Evolutionary conservation across 2,797 vertebrate genomes (phyloP), one percentile per base, ranked within the genome.

Genomic region (Mycteria americana): DNA sequence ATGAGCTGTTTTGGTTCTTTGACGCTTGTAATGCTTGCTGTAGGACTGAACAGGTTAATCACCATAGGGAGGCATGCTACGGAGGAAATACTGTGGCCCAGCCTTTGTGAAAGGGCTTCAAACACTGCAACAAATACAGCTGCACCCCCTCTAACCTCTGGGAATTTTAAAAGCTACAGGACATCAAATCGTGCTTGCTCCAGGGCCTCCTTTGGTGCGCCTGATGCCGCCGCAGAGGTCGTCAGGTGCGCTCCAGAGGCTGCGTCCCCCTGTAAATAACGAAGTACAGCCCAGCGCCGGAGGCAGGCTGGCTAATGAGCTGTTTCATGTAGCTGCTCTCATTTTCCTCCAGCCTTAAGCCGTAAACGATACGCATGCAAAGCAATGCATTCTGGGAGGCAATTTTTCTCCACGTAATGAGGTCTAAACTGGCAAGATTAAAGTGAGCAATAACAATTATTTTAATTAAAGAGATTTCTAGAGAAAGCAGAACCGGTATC

Each of bases 1-100:
- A 81, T 2, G 1, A 3, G 41, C 35, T 23, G 35, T 0, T n/a
- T 21, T 5, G 31, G 65, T 1, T 19, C 65, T 10, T 6, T 8
- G 19, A 9, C 6, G 2, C 23, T 5, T 35, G 33, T 2, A 35
- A 11, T 4, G 11, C 39, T 30, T 39, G 53, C 65, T 18, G 21
- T 13, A 24, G 91, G 16, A 27, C 18, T 11, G 27, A 46, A 13
- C 14, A 12, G 35, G 51, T 21, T 28, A 37, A 54, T 43, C n/a
- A 10, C 33, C 28, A 5, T 0, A 2, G 33, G 72, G 28, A 51
- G 16, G 17, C 50, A 51, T 0, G 11, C 48, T 12, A 21, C 3
- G 0, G n/a, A 4, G 41, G 37, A 78, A 65, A 85, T 24, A 8
- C 53, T 16, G 33, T 2, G 21, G 25, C n/a, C 74, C 35, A 2